These are phyloP conservation scores for Hemicentrotus pulcherrimus DNA, from an alignment of 35 echinoderm and acorn worm genomes.

Conservation along the genomic window DNA sequence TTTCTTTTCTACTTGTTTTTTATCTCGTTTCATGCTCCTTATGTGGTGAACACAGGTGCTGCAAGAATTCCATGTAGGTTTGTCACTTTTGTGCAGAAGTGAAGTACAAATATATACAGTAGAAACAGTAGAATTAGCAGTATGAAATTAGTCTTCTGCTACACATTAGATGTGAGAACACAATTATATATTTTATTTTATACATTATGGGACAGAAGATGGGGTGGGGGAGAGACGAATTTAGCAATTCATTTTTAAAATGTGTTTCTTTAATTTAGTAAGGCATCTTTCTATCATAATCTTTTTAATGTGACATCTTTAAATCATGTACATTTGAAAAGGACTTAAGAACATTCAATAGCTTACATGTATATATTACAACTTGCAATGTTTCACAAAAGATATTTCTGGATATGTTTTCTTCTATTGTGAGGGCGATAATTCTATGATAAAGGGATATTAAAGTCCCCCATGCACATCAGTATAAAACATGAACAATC, in stretches of 20 bases:
- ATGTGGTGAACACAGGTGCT: constrained; percentile 46
- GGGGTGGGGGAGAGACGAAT: background rate
- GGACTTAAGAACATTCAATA: too few species aligned
- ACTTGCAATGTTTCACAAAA: too few species aligned
- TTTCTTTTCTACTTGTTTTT: background rate
- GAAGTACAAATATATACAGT: background rate
- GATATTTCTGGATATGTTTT: too few species aligned
- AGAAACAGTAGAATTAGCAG: constrained; percentile 7
- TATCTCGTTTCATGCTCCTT: constrained; percentile 29
- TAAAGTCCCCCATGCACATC: too few species aligned
- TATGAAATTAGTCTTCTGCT: background rate
- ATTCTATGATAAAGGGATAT: too few species aligned
- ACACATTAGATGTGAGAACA: background rate
- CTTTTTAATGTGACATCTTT: too few species aligned
- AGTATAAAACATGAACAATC: background rate
- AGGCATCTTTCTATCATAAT: too few species aligned
- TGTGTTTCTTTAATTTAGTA: too few species aligned
- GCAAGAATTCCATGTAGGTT: constrained; percentile 47
- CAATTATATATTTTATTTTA: background rate
- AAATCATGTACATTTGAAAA: too few species aligned
- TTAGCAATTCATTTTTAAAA: background rate
- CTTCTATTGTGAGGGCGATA: too few species aligned
- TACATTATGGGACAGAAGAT: background rate
- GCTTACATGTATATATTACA: too few species aligned
- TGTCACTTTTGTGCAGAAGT: constrained; percentile 5